These are phyloP conservation scores for Ashinkailepas kermadecensis DNA, from an alignment of 2,888 invertebrate genomes.

Conservation along the genomic window DNA sequence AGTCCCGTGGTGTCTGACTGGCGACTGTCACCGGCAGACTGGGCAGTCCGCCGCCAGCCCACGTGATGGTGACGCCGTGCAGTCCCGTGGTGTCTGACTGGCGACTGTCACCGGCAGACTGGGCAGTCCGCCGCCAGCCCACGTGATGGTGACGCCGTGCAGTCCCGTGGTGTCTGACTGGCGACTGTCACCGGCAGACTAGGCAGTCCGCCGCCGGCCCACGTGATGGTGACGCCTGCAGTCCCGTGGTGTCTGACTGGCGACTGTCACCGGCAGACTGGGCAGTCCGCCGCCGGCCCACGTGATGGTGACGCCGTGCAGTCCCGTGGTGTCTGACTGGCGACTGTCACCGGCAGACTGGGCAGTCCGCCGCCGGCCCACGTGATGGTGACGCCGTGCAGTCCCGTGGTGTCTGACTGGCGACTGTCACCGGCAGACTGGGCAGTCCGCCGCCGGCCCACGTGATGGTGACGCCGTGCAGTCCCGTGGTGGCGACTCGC, in stretches of 20 bases:
- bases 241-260: not conserved
- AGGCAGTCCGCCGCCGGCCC: slow-evolving; percentile 7
- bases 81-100: not conserved
- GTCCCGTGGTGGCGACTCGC: not conserved
- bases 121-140: slow-evolving; percentile 8
- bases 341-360: not conserved
- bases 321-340: not conserved
- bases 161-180: not conserved
- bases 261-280: not conserved
- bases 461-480: slow-evolving; percentile 10
- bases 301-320: slow-evolving; percentile 9
- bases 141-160: not conserved
- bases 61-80: slow-evolving; percentile 9
- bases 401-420: not conserved
- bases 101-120: not conserved
- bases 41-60: slow-evolving; percentile 7
- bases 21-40: not conserved
- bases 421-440: not conserved
- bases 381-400: not conserved
- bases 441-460: slow-evolving; percentile 10
- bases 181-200: not conserved
- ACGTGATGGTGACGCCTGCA: slow-evolving; percentile 12
- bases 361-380: slow-evolving; percentile 10
- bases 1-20: slow-evolving; percentile 9
- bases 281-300: slow-evolving; percentile 11